phyloP scores from a whole-genome alignment of 1,140 invertebrate genomes.

The Ladona fulva region DNA sequence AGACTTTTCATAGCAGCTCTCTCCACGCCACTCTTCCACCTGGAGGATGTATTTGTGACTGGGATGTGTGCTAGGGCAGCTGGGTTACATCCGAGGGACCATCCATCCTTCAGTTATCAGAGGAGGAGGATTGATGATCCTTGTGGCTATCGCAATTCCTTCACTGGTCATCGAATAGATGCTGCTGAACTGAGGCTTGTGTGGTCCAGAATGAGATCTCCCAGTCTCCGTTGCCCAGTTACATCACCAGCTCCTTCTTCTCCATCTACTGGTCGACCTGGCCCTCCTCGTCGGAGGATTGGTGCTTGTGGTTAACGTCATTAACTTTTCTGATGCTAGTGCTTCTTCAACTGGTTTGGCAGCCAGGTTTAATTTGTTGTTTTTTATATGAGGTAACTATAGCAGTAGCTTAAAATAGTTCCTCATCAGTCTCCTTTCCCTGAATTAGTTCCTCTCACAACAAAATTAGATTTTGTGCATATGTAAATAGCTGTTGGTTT shows the following conservation, averaged over 20 bases:
- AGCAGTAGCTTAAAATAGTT: background rate
- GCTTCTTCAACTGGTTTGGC: background rate
- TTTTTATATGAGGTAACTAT: background rate
- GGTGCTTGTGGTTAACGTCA: background rate
- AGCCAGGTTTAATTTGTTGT: background rate
- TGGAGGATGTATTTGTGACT: constrained; percentile 36
- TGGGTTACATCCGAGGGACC: constrained; percentile 42
- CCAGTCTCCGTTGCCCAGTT: background rate
- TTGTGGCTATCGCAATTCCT: background rate
- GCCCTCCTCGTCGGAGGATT: background rate
- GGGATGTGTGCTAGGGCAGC: constrained; percentile 42
- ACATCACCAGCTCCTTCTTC: background rate
- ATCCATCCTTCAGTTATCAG: constrained; percentile 32
- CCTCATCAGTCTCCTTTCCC: background rate
- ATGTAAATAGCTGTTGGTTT: no score
- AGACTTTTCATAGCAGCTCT: constrained; percentile 32
- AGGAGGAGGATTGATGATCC: constrained; percentile 5
- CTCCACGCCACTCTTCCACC: constrained; percentile 30
- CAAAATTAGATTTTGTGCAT: background rate
- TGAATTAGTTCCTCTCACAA: background rate
- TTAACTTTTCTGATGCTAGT: background rate
- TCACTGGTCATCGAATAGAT: background rate
- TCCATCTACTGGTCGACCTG: background rate
- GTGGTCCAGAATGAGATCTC: background rate
- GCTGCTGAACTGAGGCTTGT: background rate